Percentiles rank a stretch among this genome's conserved stretches.
Evolutionary conservation across 2,113 vertebrate species (phyloP).

Genomic region (Castor canadensis): DNA sequence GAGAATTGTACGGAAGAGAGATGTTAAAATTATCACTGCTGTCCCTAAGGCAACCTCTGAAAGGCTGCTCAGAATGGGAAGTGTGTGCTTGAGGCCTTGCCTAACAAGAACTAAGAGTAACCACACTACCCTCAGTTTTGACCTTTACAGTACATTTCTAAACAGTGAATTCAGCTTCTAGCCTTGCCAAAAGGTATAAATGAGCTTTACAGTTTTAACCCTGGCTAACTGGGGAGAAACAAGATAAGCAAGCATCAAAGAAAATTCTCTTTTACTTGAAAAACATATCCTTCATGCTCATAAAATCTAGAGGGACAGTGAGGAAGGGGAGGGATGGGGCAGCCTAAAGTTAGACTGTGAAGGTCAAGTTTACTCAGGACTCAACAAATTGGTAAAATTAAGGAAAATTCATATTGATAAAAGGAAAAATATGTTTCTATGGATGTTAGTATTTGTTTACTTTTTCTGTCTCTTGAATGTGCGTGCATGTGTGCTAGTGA

Average conservation of each 20-base stretch:
- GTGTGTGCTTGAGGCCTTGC: neutral
- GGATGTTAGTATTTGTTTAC: neutral
- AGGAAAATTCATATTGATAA: neutral
- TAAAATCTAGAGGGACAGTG: conserved; percentile 4
- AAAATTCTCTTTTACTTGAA: conserved; percentile 42
- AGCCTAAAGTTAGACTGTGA: neutral
- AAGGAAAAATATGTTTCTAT: neutral
- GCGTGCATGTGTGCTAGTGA: too few relatives aligned
- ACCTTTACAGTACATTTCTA: conserved; percentile 46
- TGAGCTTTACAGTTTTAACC: conserved; percentile 50
- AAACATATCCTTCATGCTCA: neutral
- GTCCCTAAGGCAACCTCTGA: neutral
- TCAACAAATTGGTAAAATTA: neutral
- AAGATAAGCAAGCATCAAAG: conserved; percentile 9
- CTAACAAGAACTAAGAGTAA: conserved; percentile 10
- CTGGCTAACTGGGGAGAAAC: conserved; percentile 38
- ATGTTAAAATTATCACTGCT: conserved; percentile 36
- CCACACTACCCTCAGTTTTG: neutral
- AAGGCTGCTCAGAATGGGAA: neutral
- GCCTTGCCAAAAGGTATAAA: conserved; percentile 44
- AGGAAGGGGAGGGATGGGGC: neutral
- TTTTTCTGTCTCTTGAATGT: neutral
- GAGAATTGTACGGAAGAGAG: neutral
- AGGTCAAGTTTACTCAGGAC: neutral
- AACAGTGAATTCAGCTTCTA: neutral